These are phyloP conservation scores for Aplocera efformata DNA, from an alignment of 2,888 invertebrate species.

Conservation along the genomic window DNA sequence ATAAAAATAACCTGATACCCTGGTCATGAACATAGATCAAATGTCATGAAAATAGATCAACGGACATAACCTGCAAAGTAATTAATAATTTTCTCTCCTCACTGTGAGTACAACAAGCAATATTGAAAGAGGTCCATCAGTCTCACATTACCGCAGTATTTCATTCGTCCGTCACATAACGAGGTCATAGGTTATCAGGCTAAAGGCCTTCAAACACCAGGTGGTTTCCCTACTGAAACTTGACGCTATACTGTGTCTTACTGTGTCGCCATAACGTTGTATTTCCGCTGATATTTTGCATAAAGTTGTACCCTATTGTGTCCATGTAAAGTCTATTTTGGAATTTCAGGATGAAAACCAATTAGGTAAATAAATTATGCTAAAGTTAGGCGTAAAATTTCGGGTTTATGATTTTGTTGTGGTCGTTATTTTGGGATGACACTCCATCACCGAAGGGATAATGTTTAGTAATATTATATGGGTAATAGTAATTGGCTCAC, in stretches of 20 bases:
- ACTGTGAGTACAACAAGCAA: conserved; percentile 31
- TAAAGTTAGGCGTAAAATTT: conserved; percentile 31
- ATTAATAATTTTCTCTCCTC: conserved; percentile 20
- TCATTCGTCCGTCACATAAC: conserved; percentile 39
- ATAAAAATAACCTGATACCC: no score
- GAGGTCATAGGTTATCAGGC: conserved; percentile 53
- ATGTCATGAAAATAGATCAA: neutral
- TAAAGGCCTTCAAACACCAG: conserved; percentile 32
- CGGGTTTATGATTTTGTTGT: conserved; percentile 31
- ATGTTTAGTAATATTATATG: conserved; percentile 7
- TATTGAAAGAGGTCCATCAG: conserved; percentile 33
- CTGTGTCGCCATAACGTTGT: neutral
- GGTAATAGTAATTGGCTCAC: conserved; percentile 4
- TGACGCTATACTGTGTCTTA: conserved; percentile 7
- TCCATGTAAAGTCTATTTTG: neutral
- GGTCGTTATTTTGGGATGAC: conserved; percentile 13
- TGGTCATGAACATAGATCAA: no score
- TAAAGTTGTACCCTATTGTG: neutral
- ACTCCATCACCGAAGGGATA: conserved; percentile 13
- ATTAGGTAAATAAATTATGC: conserved; percentile 26
- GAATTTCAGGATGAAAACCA: conserved; percentile 1
- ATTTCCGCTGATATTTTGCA: neutral
- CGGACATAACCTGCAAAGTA: conserved; percentile 1
- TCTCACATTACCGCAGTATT: conserved; percentile 37
- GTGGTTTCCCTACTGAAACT: conserved; percentile 7